Percentiles rank a stretch among this genome's conserved stretches.
phyloP scores from a whole-genome alignment of 92 coral and sea anemone species.

The Palythoa grandis region DNA sequence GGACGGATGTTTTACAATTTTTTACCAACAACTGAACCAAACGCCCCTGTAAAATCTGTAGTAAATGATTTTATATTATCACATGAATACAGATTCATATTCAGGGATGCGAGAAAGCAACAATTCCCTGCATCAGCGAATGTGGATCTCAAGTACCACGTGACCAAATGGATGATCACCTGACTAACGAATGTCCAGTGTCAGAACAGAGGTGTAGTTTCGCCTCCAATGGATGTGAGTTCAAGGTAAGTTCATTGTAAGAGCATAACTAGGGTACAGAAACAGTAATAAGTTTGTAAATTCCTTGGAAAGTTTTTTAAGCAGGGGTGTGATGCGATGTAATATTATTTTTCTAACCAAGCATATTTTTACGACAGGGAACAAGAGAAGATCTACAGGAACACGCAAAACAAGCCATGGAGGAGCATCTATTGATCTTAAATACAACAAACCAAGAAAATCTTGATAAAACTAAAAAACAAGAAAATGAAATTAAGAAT shows the following conservation, averaged over 20 bases:
- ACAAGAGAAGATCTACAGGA: constrained; percentile 41
- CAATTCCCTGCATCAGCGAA: constrained; percentile 38
- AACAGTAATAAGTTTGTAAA: background rate
- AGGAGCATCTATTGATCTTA: constrained; percentile 47
- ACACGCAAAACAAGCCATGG: constrained; percentile 39
- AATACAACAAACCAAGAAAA: constrained; percentile 16
- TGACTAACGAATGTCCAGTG: constrained; percentile 56
- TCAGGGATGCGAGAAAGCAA: constrained; percentile 44
- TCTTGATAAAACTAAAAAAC: background rate
- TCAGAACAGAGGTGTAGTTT: constrained; percentile 52
- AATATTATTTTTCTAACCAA: background rate
- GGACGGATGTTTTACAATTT: too few relatives aligned
- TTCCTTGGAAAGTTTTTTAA: background rate
- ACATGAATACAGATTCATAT: constrained; percentile 39
- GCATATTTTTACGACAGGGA: constrained; percentile 42
- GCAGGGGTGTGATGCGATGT: background rate
- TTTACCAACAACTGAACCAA: too few relatives aligned
- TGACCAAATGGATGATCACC: constrained; percentile 55
- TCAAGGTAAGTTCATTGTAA: constrained; percentile 41
- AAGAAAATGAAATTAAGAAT: constrained; percentile 9
- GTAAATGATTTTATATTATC: too few relatives aligned
- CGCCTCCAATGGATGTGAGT: constrained; percentile 50
- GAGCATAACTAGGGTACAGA: background rate
- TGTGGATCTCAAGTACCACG: constrained; percentile 67
- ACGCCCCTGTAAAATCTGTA: too few relatives aligned